Evolutionary conservation across 2,113 vertebrate species (phyloP).

Genomic region (Myotis brandtii): DNA sequence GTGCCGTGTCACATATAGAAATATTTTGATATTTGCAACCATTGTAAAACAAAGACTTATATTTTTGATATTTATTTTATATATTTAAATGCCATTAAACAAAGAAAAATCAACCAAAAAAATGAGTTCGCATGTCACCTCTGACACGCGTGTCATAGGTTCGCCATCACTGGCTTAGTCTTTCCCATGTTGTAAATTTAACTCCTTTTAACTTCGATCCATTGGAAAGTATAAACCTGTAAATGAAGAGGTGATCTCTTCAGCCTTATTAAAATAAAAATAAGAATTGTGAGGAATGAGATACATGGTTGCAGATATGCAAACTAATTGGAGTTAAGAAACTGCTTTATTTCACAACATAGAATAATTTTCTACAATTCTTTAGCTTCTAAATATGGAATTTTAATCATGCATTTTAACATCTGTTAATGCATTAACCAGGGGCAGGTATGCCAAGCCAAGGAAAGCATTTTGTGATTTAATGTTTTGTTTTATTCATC

Average conservation of each 20-base stretch:
- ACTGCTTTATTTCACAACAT: background rate
- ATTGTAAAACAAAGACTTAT: too few relatives aligned
- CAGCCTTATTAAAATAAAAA: conserved; percentile 36
- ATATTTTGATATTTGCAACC: too few relatives aligned
- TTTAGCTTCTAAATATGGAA: background rate
- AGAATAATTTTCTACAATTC: background rate
- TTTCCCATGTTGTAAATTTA: background rate
- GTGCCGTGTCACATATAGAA: too few relatives aligned
- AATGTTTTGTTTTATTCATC: background rate
- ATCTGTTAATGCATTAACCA: background rate
- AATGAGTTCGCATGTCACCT: too few relatives aligned
- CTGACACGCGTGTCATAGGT: too few relatives aligned
- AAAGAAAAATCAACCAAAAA: too few relatives aligned
- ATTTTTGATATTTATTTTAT: too few relatives aligned
- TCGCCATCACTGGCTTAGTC: background rate
- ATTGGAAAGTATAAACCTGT: fast-evolving
- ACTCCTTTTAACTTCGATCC: conserved; percentile 14
- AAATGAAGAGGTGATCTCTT: conserved; percentile 53
- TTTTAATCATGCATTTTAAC: background rate
- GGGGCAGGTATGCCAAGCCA: background rate
- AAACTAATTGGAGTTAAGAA: background rate
- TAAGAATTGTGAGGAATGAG: background rate
- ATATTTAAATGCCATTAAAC: too few relatives aligned
- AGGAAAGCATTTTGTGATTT: background rate
- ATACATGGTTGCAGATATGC: background rate